Evolutionary conservation across 2,888 invertebrate species (phyloP), one percentile per base, ranked within the genome.

Genomic region (Drosophila mimetica): DNA sequence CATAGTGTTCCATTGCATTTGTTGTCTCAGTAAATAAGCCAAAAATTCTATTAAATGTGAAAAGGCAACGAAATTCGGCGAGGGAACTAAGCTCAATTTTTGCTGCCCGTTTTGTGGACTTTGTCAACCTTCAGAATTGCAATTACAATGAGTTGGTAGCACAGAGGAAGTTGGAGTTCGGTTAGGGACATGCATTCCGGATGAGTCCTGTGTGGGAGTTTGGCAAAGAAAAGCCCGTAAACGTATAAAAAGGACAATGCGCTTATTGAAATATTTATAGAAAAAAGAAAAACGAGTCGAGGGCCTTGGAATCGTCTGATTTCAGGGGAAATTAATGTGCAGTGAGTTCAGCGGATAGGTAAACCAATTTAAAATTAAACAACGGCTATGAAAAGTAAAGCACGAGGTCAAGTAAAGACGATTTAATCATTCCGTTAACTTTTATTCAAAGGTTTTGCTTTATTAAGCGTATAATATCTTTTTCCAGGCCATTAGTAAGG

Each of bases 41-140:
- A 61, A 61, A 69, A 81, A 78, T 78, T 75, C 69, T 63, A 78
- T 87, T 72, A 78, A 75, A 80, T 64, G 67, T 71, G 77, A 70
- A 71, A 81, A 77, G 65, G 67, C 4, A 11, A 58, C 52, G 65
- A 70, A 72, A 65, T 65, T 42, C 65, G 61, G 54, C 32, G 8
- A 25, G 30, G 36, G 14, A 50, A 39, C 50, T 37, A 16, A 37
- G 71, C 46, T 5, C 20, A 18, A 16, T 18, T 64, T 53, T 36
- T 51, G 44, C 39, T 22, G 16, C 14, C 30, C 46, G 42, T 57
- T 66, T 50, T 39, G 59, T 63, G 47, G 46, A 54, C 61, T 52
- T 63, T 14, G 66, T 61, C 66, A 67, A 63, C 53, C 72, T 78
- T 63, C 84, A 71, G 66, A 59, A 39, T 55, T 85, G 72, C 72